Evolutionary conservation across 2,888 invertebrate species (phyloP).

Genomic region (Agrypnus murinus): DNA sequence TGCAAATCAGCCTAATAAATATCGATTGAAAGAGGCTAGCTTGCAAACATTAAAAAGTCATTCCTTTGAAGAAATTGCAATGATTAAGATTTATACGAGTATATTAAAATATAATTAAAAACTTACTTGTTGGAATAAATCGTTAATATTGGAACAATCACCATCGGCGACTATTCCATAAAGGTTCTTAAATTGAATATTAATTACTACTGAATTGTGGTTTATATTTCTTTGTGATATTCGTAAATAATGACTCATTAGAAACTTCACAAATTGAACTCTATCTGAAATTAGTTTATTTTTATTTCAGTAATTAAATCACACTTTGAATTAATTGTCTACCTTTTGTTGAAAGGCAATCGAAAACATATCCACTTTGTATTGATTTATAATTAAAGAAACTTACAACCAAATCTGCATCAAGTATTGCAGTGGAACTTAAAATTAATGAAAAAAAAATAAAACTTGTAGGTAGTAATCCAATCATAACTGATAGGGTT

Average conservation of each 20-base stretch:
- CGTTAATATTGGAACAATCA: constrained; percentile 41
- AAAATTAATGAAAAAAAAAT: neutral
- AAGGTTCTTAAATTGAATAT: neutral
- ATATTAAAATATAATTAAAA: no score
- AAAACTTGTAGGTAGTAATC: no score
- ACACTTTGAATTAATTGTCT: neutral
- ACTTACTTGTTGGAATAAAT: constrained; percentile 41
- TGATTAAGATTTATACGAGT: no score
- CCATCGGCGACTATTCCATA: constrained; percentile 42
- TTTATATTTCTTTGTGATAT: constrained; percentile 2
- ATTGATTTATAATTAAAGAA: neutral
- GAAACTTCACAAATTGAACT: neutral
- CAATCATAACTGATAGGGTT: no score
- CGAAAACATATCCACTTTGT: neutral
- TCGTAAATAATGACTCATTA: constrained; percentile 7
- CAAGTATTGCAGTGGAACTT: neutral
- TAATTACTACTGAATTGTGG: neutral
- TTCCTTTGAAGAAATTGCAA: no score
- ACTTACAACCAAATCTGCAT: neutral
- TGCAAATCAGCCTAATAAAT: no score
- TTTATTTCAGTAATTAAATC: neutral
- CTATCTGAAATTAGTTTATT: constrained; percentile 6
- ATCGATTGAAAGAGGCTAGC: no score
- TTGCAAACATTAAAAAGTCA: no score
- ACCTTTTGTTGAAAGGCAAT: constrained; percentile 7